Percentiles rank a stretch among this genome's conserved stretches.
These are phyloP conservation scores for Zalophus californianus DNA, from an alignment of 2,797 vertebrate genomes.

Conservation along the genomic window DNA sequence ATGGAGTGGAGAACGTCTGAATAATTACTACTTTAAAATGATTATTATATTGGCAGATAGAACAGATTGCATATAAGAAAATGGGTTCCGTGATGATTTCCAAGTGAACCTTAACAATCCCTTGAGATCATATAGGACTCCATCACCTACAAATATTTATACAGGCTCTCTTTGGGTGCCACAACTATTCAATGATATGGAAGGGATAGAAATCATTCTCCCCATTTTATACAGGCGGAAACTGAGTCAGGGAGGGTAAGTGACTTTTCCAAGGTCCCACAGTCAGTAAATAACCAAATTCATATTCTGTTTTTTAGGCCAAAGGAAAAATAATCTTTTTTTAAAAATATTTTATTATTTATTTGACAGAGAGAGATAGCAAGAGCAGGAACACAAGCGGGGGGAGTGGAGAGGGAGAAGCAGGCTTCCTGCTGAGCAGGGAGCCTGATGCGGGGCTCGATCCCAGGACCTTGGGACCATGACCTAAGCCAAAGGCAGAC, in stretches of 20 bases:
- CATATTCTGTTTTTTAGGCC: background rate
- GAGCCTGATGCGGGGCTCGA: too few relatives aligned
- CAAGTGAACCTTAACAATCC: background rate
- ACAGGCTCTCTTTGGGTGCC: background rate
- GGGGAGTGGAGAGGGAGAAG: too few relatives aligned
- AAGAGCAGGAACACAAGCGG: too few relatives aligned
- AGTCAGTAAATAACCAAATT: background rate
- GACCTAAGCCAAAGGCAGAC: too few relatives aligned
- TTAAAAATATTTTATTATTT: too few relatives aligned
- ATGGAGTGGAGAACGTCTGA: background rate
- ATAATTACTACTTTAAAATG: conserved; percentile 22
- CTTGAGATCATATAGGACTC: background rate
- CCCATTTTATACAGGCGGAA: background rate
- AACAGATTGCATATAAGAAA: background rate
- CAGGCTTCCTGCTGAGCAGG: too few relatives aligned
- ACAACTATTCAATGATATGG: background rate
- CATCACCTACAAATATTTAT: background rate
- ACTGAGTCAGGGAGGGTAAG: background rate
- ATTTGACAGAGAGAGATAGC: too few relatives aligned
- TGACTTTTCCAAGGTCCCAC: background rate
- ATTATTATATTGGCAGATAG: background rate
- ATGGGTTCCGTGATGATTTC: background rate
- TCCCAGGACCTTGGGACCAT: too few relatives aligned
- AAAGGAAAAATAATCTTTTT: background rate
- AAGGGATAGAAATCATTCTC: background rate